Evolutionary conservation across 1,140 invertebrate species (phyloP), one percentile per base, ranked within the genome.

Genomic region (Oreohelix idahoensis): DNA sequence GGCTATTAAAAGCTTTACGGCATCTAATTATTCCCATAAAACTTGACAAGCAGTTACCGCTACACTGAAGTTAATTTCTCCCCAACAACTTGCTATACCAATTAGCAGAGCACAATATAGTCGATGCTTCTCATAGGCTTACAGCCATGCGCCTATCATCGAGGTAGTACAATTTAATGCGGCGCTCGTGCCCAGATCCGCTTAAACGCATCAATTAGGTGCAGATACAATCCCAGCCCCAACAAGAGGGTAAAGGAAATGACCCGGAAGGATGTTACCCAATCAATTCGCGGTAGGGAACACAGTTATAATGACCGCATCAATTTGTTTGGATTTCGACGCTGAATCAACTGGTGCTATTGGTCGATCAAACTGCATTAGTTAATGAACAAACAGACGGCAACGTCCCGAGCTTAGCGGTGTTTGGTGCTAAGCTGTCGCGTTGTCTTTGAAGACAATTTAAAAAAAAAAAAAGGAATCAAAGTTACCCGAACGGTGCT

Each of bases 211-310:
- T 58, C 53, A 58, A 58, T 58, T 58, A 58, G 29, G 17, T 17
- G n/a, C 10, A 11, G 0, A 35, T 1, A 29, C n/a, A 29, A 29
- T 29, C 29, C 63, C 63, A 66, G n/a, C n/a, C 0, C 29, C 63
- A 66, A 66, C 63, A 32, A 66, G 29, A 66, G 63, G 63, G 63
- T 66, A 66, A 66, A 66, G 23, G 63, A 66, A 66, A 35, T 66
- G 63, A 66, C 63, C 63, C 29, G 63, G 63, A 66, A 66, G 63
- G 63, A 66, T 66, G 29, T 35, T 66, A 66, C 11, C 17, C 29
- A 66, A 66, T 66, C 63, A 66, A 66, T 66, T 35, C 29, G 63
- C 63, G 17, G 29, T 35, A 66, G 2, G 63, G 63, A 32, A 35
- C 63, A 58, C 15, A 10, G 51, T 58, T 58, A 26, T 26, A 58